These are phyloP conservation scores for Cacatua alba DNA, from an alignment of 2,113 vertebrate species.

Conservation along the genomic window DNA sequence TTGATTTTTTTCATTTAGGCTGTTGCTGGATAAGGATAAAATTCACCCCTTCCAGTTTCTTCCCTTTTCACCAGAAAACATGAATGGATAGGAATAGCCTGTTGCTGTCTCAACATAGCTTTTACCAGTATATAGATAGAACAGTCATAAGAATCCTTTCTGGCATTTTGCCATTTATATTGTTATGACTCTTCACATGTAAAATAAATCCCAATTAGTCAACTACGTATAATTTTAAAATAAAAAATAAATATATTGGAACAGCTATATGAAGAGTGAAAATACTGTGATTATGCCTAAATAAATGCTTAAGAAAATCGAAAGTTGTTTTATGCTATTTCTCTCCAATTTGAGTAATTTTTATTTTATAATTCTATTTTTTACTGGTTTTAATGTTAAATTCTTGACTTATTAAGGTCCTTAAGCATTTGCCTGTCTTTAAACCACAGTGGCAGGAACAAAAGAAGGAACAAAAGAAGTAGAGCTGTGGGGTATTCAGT, in stretches of 20 bases:
- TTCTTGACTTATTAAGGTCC: not conserved
- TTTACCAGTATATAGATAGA: not conserved
- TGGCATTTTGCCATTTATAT: not conserved
- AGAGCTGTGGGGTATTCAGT: not conserved
- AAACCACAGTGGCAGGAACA: not conserved
- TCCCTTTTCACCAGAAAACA: not conserved
- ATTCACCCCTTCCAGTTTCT: conserved; percentile 24
- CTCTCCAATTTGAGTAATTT: not conserved
- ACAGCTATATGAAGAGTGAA: not conserved
- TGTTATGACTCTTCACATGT: not conserved
- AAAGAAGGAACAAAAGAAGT: not conserved
- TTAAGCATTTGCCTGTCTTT: not conserved
- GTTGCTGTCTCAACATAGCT: not conserved
- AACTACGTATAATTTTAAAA: not conserved
- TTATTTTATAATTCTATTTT: not conserved
- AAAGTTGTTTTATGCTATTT: not conserved
- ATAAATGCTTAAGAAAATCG: not conserved
- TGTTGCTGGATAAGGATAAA: conserved; percentile 64
- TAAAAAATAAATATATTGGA: not conserved
- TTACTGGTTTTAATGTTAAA: not conserved
- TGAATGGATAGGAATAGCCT: not conserved
- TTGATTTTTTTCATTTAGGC: conserved; percentile 18
- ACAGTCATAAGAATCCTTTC: not conserved
- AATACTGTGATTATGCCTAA: not conserved
- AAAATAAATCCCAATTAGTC: not conserved